phyloP scores from a whole-genome alignment of 2,888 invertebrate species.

The Lasioglossum marginatum region DNA sequence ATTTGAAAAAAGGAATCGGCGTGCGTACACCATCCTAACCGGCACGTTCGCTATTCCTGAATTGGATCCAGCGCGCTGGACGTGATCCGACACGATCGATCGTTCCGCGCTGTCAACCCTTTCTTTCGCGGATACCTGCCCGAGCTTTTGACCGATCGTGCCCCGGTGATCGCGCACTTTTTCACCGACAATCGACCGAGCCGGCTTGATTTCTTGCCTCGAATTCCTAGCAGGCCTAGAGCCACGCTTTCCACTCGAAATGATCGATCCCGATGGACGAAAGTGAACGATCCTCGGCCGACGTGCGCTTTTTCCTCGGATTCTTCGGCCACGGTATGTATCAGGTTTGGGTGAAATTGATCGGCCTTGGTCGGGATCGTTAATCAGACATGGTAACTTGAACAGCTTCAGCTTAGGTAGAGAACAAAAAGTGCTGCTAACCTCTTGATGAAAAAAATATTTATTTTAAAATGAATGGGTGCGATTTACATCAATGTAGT shows the following conservation, averaged over 20 bases:
- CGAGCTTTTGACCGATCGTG: slow-evolving; percentile 33
- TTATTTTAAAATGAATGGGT: too few relatives aligned
- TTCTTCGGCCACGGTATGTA: neutral
- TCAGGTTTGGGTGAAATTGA: neutral
- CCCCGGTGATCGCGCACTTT: slow-evolving; percentile 44
- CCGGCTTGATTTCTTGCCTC: slow-evolving; percentile 33
- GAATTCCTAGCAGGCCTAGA: neutral
- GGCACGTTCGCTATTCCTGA: slow-evolving; percentile 39
- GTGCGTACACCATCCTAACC: slow-evolving; percentile 28
- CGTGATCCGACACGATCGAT: slow-evolving; percentile 56
- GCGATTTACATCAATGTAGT: too few relatives aligned
- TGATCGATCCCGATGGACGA: neutral
- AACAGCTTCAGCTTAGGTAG: neutral
- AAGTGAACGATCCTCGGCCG: slow-evolving; percentile 9
- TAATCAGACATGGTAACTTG: neutral
- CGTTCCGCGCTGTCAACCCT: slow-evolving; percentile 51
- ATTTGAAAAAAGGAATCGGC: slow-evolving; percentile 4
- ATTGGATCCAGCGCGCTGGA: slow-evolving; percentile 38
- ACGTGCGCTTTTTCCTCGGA: neutral
- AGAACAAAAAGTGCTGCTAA: neutral
- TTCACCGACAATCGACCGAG: slow-evolving; percentile 37
- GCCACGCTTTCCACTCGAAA: neutral
- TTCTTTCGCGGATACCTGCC: slow-evolving; percentile 41
- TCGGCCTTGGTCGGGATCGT: neutral
- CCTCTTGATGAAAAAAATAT: neutral